Evolutionary conservation across 2,113 vertebrate genomes (phyloP), one percentile per base, ranked within the genome.

Genomic region (Clinocottus analis): DNA sequence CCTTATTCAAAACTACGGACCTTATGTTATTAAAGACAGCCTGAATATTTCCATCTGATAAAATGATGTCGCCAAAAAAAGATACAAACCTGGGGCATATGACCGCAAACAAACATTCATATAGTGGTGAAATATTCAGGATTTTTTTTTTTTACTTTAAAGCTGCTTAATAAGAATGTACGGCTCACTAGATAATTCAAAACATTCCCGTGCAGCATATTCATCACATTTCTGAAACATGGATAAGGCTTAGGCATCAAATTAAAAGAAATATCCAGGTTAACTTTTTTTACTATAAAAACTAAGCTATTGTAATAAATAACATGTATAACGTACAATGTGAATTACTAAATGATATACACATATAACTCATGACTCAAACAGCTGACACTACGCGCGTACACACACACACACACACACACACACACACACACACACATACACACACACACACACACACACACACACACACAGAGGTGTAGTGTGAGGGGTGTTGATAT

Each of bases 181-280:
- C 11, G 13, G 29, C 13, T 75, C 19, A 61, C 39, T 35, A 47
- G 45, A 27, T 70, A 3, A 43, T 4, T n/a, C 8, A 29, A 77
- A 66, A 29, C 47, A 21, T 0, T 49, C 7, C 33, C 56, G 72
- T 11, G 23, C 4, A 43, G 31, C 77, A 82, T 51, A 73, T 75
- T 60, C 1, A 83, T 65, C 6, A 5, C 1, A 7, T 58, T 33
- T 58, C 19, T 72, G 6, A 74, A 79, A 67, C 51, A 31, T 64
- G 55, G 25, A 68, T 4, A 2, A 76, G 39, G 21, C 35, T 7
- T 29, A 12, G 49, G 59, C 17, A 64, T 1, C 3, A 5, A 5
- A 3, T 23, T n/a, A n/a, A 10, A 58, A 29, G 53, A 59, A 43
- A 55, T 75, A 27, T 66, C 17, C n/a, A 2, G 21, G 2, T 43